A percentile compares a stretch with the other conserved stretches of the same genome.
Evolutionary conservation across 2,888 invertebrate species (phyloP).

Genomic region (Rhingia campestris): DNA sequence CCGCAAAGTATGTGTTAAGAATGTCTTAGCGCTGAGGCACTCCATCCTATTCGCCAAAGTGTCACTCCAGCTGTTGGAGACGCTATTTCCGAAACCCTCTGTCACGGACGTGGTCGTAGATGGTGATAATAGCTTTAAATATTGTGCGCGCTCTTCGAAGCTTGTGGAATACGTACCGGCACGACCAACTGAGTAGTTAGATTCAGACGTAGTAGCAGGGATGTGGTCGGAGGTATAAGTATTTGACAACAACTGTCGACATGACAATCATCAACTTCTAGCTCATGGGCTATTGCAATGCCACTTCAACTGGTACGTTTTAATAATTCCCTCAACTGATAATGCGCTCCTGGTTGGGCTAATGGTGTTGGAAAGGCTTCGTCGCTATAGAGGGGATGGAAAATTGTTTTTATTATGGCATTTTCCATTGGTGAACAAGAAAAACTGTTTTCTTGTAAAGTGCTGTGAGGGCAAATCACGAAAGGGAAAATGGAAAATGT

Average conservation of each 20-base stretch:
- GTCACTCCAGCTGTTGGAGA: conserved; percentile 22
- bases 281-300: conserved; percentile 29
- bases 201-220: conserved; percentile 19
- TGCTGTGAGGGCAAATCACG: conserved; percentile 61
- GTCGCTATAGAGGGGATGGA: conserved; percentile 3
- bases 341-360: conserved; percentile 58
- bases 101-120: conserved; percentile 29
- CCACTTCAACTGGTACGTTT: conserved; percentile 3
- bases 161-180: conserved; percentile 10
- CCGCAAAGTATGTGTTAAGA: conserved; percentile 58
- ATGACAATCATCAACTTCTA: conserved; percentile 63
- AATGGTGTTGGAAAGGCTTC: conserved; percentile 34
- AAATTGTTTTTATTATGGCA: conserved; percentile 64
- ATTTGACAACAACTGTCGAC: conserved; percentile 60
- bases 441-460: conserved; percentile 25
- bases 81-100: conserved; percentile 43
- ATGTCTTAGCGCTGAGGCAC: conserved; percentile 30
- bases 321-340: conserved; percentile 51
- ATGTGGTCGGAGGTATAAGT: conserved; percentile 36
- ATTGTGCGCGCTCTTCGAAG: conserved; percentile 20
- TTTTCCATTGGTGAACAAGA: conserved; percentile 56
- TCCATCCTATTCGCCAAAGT: conserved; percentile 17
- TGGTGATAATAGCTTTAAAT: conserved; percentile 57
- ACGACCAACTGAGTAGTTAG: conserved; percentile 34
- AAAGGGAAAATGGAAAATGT: conserved; percentile 66